Conservation (phyloP, 2,888 invertebrate species). For the Heliconius cydno region DNA sequence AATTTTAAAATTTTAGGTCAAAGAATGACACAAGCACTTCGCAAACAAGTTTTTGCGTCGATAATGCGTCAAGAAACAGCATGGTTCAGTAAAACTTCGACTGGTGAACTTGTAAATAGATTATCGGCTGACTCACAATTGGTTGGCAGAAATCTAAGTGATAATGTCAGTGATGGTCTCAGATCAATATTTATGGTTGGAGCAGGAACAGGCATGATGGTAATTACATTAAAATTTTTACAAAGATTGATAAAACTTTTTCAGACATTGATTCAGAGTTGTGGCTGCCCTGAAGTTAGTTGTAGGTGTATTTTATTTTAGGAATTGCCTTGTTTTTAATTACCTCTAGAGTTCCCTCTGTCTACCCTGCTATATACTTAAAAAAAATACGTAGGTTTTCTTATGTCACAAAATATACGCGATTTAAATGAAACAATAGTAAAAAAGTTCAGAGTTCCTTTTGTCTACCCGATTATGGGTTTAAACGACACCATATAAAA, state of each 20-base stretch:
- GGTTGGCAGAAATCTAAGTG: slow-evolving; percentile 95
- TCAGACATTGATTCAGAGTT: no score
- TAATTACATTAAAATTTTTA: slow-evolving; percentile 58
- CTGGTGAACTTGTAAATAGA: slow-evolving; percentile 96
- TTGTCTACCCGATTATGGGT: no score
- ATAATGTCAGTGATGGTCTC: slow-evolving; percentile 97
- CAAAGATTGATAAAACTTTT: not conserved
- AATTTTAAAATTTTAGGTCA: slow-evolving; percentile 85
- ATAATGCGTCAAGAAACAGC: slow-evolving; percentile 94
- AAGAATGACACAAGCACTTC: slow-evolving; percentile 91
- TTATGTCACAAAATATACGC: no score
- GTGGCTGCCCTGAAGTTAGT: no score
- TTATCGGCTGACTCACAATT: slow-evolving; percentile 95
- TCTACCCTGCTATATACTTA: no score
- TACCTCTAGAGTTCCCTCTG: no score
- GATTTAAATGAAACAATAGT: no score
- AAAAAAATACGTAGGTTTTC: no score
- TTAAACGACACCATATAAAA: no score
- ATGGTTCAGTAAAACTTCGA: slow-evolving; percentile 95
- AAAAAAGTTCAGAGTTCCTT: no score
- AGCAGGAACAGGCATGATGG: slow-evolving; percentile 97
- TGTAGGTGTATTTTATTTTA: no score
- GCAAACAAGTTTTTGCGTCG: slow-evolving; percentile 90
- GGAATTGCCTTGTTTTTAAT: no score
- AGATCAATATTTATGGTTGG: slow-evolving; percentile 93